Evolutionary conservation across 2,797 vertebrate species (phyloP), one percentile per base, ranked within the genome.

Genomic region (Apodemus agrarius): DNA sequence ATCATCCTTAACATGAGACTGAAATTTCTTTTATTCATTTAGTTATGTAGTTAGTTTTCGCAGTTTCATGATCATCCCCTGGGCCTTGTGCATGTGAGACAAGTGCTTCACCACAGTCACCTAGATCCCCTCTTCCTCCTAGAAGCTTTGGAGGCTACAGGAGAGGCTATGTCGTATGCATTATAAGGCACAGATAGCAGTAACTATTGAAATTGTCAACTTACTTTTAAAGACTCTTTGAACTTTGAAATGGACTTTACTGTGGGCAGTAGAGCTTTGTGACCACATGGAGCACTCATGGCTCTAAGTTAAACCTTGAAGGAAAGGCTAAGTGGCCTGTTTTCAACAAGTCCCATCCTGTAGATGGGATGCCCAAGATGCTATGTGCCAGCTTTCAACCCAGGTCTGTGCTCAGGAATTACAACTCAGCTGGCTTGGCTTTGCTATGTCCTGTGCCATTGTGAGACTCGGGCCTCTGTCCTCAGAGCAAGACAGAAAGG

Each of bases 1-100:
- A 74, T 90, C n/a, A 26, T 63, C 88, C 57, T 26, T n/a, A 93
- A 59, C 43, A 65, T 81, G 82, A 85, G 59, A 90, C 17, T 85
- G 31, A 49, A 85, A 85, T 65, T 49, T 24, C 17, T 52, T 63
- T 29, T 61, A 57, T 57, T 57, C 61, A 40, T 9, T 61, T 52
- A 52, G 49, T 52, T 52, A 52, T 6, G 7, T 52, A 52, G 49
- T 52, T 52, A 52, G 49, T 72, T 54, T 34, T 54, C 37, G 13
- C 46, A n/a, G 22, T 87, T 22, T 24, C 46, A n/a, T 69, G 31
- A 16, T 54, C 19, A 52, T 8, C 19, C 43, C 24, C 34, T 24
- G 34, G 10, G 34, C 22, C 67, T 87, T 52, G 19, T 72, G 22
- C 34, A 14, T 72, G 8, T 10, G 34, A 87, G 14, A 34, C 49